These are phyloP conservation scores for Coregonus clupeaformis DNA, from an alignment of 2,113 vertebrate species.

Conservation along the genomic window DNA sequence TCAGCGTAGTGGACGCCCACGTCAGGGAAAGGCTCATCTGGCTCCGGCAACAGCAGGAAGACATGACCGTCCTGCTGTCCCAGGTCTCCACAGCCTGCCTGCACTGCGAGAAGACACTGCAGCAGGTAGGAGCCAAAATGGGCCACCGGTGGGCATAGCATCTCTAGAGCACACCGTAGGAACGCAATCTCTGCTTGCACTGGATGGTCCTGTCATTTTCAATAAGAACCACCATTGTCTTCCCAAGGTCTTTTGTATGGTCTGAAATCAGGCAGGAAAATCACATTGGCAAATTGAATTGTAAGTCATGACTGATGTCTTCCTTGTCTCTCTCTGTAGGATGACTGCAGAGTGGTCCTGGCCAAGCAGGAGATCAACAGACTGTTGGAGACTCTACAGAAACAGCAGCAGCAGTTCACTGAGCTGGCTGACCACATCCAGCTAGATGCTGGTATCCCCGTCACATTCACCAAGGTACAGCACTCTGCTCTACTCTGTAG, in stretches of 20 bases:
- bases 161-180: no score
- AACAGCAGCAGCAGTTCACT: conserved; percentile 97
- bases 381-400: conserved; percentile 90
- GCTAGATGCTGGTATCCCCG: conserved; percentile 93
- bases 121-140: conserved; percentile 81
- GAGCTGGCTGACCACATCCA: conserved; percentile 95
- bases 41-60: conserved; percentile 97
- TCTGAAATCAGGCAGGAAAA: no score
- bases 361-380: conserved; percentile 96
- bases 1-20: conserved; percentile 96
- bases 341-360: conserved; percentile 95
- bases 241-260: no score
- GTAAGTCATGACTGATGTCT: not conserved
- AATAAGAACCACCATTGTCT: no score
- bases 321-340: conserved; percentile 66
- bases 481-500: accelerated
- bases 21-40: conserved; percentile 95
- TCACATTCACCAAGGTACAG: conserved; percentile 96
- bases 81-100: conserved; percentile 97
- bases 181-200: no score
- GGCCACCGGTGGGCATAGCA: no score
- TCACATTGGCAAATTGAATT: no score
- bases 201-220: no score
- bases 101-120: conserved; percentile 97
- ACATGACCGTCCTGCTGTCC: conserved; percentile 96